Conservation (phyloP, 1,140 invertebrate genomes). For the Theocolax elegans region DNA sequence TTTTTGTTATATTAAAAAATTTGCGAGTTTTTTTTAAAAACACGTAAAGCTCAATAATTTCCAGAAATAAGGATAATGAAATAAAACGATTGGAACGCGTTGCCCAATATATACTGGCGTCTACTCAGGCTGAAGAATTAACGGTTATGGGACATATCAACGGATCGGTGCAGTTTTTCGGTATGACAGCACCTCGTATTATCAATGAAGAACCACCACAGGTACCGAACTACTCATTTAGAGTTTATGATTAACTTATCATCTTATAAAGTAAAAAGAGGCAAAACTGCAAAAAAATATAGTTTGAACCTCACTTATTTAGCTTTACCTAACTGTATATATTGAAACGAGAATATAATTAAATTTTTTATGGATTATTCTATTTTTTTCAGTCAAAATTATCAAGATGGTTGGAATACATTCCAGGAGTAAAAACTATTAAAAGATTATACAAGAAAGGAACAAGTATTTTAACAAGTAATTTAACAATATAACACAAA, state of each 20-base stretch:
- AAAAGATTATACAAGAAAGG: constrained; percentile 52
- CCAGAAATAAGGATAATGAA: constrained; percentile 53
- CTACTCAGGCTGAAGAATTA: constrained; percentile 52
- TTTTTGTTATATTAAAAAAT: no score
- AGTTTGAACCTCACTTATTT: no score
- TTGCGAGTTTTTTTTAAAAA: no score
- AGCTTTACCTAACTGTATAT: no score
- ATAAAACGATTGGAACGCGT: constrained; percentile 50
- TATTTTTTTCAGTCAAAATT: constrained; percentile 47
- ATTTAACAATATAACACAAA: constrained; percentile 31
- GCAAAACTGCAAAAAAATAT: no score
- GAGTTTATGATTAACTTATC: no score
- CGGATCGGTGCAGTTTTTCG: constrained; percentile 53
- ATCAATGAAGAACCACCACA: constrained; percentile 39
- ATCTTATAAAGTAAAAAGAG: no score
- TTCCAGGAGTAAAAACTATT: constrained; percentile 52
- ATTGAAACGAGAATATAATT: no score
- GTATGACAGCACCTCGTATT: constrained; percentile 44
- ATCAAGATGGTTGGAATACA: constrained; percentile 52
- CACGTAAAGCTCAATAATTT: constrained; percentile 14
- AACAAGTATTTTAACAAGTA: constrained; percentile 52
- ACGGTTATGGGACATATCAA: constrained; percentile 57
- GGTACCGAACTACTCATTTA: no score
- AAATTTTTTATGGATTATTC: no score
- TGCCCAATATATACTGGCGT: constrained; percentile 50